Base-by-base conservation (phyloP, 1,140 invertebrate species). In the Caenorhabditis tropicalis region DNA sequence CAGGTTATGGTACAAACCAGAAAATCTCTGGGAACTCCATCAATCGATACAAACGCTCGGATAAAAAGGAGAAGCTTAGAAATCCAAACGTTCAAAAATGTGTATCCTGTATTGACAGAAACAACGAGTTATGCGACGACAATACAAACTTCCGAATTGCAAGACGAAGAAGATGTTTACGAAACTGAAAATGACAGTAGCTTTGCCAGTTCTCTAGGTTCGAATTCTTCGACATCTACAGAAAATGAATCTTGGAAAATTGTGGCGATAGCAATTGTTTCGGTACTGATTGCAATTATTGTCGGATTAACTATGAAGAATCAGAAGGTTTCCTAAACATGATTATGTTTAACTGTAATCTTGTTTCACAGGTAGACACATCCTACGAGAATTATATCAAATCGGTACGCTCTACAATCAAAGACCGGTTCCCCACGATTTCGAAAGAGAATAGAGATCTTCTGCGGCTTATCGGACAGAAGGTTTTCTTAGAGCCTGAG, bases 1-100 rank as follows among this genome's bases (percentile, higher is more conserved):
- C 58, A 65, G 58, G 58, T 15, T 33, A 65, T 65, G 58, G 29
- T 65, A n/a, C 58, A 65, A 36, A 65, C 58, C 58, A 65, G 58
- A 65, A 33, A 65, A 33, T 65, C 58, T 10, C 9, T 33, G 16
- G 58, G 58, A 36, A 33, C n/a, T 9, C 29, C 31, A 24, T 7
- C 58, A 16, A 36, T 15, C 19, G 29, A 56, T 10, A 56, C 15
- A 19, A 36, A 33, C 36, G 31, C 27, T 4, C 58, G 15, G 7
- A 19, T 43, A 31, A 39, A 43, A 24, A 39, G 65, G 43, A 43
- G 33, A 46, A 74, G 36, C n/a, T 7, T 74, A 19, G 58, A 36
- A 24, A 36, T 33, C 16, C 19, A 29, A 2, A 33, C 16, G 10
- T 3, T 16, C 9, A 29, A 65, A 15, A 33, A 16, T 33, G 31